Conservation (phyloP, 2,888 invertebrate species). For the Cryptocheilus praepositus region DNA sequence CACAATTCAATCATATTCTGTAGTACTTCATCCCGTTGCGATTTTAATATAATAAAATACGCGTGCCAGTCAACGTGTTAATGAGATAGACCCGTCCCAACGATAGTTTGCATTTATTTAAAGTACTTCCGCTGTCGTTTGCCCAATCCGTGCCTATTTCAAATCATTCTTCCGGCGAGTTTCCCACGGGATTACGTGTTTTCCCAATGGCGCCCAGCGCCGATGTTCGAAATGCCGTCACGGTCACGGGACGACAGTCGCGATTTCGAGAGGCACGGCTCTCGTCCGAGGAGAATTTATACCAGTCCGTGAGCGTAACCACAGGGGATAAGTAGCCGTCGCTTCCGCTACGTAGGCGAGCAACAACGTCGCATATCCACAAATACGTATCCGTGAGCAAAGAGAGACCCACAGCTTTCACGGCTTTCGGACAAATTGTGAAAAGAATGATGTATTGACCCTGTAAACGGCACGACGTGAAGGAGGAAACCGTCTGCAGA, state of each 20-base stretch:
- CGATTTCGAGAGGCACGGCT: constrained; percentile 33
- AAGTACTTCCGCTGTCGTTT: no score
- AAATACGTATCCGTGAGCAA: background rate
- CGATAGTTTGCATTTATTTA: no score
- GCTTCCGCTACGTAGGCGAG: constrained; percentile 53
- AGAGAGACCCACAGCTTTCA: constrained; percentile 61
- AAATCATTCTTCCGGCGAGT: no score
- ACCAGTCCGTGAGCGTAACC: constrained; percentile 39
- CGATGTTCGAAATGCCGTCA: constrained; percentile 9
- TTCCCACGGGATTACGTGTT: no score
- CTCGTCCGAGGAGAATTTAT: constrained; percentile 60
- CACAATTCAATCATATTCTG: no score
- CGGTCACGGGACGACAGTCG: constrained; percentile 13
- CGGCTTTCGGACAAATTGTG: constrained; percentile 67
- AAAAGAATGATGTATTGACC: constrained; percentile 69
- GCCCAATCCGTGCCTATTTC: no score
- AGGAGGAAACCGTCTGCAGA: constrained; percentile 58
- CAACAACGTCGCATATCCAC: constrained; percentile 1
- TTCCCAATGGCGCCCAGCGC: background rate
- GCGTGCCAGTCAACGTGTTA: no score
- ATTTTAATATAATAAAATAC: no score
- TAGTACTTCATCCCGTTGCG: no score
- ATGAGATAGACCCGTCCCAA: no score
- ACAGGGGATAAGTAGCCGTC: constrained; percentile 64
- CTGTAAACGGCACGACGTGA: constrained; percentile 55